Conservation (phyloP, 2,113 vertebrate genomes). For the Rhineura floridana region DNA sequence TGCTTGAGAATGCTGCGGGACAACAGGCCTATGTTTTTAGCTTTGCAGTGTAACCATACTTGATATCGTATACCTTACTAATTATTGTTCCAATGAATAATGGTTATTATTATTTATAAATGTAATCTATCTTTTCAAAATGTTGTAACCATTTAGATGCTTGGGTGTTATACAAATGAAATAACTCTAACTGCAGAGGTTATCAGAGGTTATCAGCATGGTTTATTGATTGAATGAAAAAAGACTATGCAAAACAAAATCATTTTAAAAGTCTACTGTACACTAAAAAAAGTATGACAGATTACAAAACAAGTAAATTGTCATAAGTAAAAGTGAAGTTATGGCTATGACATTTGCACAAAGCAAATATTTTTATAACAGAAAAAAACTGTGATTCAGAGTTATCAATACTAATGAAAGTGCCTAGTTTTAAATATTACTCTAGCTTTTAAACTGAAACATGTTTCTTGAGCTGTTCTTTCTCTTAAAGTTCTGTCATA, state of each 20-base stretch:
- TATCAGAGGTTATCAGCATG: constrained; percentile 32
- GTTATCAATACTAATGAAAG: constrained; percentile 8
- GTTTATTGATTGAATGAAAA: constrained; percentile 48
- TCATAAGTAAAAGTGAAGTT: background rate
- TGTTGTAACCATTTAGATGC: background rate
- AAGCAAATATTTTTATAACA: background rate
- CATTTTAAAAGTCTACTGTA: constrained; percentile 29
- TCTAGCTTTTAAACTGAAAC: background rate
- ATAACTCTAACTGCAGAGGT: background rate
- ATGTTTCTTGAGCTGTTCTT: background rate
- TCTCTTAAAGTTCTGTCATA: constrained; percentile 7
- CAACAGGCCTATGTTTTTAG: too few relatives aligned
- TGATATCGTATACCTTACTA: too few relatives aligned
- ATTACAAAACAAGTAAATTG: constrained; percentile 23
- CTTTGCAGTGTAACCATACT: too few relatives aligned
- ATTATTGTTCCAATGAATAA: too few relatives aligned
- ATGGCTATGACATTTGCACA: constrained; percentile 12
- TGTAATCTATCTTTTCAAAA: background rate
- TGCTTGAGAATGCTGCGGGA: too few relatives aligned
- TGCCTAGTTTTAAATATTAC: background rate
- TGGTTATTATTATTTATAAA: too few relatives aligned
- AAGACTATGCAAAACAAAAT: constrained; percentile 14
- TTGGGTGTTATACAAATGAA: background rate
- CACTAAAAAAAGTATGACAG: constrained; percentile 20
- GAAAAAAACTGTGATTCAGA: constrained; percentile 11